Conservation (phyloP, 2,797 vertebrate species). For the Fistularia tabacaria region DNA sequence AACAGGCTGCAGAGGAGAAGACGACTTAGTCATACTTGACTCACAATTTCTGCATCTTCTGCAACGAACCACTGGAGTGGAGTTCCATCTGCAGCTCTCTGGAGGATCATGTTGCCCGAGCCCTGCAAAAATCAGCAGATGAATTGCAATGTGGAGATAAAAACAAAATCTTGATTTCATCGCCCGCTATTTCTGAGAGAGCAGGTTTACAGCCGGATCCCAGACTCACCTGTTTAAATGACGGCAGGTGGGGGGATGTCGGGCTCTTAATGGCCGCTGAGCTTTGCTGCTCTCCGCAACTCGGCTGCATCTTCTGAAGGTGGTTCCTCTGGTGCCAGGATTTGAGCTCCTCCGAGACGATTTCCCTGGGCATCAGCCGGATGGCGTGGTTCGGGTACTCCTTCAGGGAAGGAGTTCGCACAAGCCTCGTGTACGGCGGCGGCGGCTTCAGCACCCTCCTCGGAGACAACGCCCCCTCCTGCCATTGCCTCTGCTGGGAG, state of each 20-base stretch:
- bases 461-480: slow-evolving; percentile 51
- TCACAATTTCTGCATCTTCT: slow-evolving; percentile 84
- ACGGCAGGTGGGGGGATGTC: slow-evolving; percentile 60
- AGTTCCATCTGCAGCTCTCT: slow-evolving; percentile 80
- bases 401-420: slow-evolving; percentile 81
- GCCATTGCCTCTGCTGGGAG: slow-evolving; percentile 47
- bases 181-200: too few species aligned
- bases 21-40: slow-evolving; percentile 78
- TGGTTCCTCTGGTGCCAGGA: slow-evolving; percentile 84
- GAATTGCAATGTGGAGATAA: not conserved
- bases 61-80: slow-evolving; percentile 86
- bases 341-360: slow-evolving; percentile 83
- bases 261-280: slow-evolving; percentile 64
- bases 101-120: slow-evolving; percentile 77
- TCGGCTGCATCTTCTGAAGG: slow-evolving; percentile 57
- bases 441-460: slow-evolving; percentile 65
- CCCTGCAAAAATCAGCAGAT: slow-evolving; percentile 58
- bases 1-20: slow-evolving; percentile 10
- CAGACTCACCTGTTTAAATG: slow-evolving; percentile 67
- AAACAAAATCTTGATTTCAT: too few species aligned
- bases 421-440: slow-evolving; percentile 77
- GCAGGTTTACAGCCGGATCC: not conserved
- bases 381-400: slow-evolving; percentile 73
- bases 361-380: slow-evolving; percentile 74
- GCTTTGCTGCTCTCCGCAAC: slow-evolving; percentile 71